These are phyloP conservation scores for Tenebrosternarchus preto DNA, from an alignment of 2,113 vertebrate species.

Conservation along the genomic window DNA sequence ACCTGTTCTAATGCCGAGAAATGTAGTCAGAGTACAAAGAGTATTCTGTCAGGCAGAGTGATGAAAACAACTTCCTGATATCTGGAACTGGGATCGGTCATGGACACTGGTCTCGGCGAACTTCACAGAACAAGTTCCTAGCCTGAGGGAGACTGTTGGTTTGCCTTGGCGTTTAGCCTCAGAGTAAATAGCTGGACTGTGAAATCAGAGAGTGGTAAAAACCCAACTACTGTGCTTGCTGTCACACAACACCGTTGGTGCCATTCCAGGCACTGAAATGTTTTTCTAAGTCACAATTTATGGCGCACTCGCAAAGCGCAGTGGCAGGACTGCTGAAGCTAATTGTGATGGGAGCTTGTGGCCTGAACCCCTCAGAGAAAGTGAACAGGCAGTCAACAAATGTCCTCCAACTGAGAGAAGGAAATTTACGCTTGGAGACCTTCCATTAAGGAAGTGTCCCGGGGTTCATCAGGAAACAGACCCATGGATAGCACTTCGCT, in stretches of 20 bases:
- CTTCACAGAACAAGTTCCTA: constrained; percentile 38
- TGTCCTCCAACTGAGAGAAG: constrained; percentile 11
- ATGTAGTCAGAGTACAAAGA: constrained; percentile 35
- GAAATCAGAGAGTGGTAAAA: constrained; percentile 48
- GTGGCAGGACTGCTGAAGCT: constrained; percentile 13
- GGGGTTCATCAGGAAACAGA: constrained; percentile 44
- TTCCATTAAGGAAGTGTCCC: constrained; percentile 43
- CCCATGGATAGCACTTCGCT: constrained; percentile 24
- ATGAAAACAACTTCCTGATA: constrained; percentile 46
- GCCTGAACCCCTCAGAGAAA: constrained; percentile 24
- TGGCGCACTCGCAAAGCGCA: constrained; percentile 16
- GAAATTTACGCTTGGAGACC: constrained; percentile 32
- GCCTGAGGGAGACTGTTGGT: constrained; percentile 9
- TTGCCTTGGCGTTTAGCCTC: constrained; percentile 33
- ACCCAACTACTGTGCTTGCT: constrained; percentile 11
- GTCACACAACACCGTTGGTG: constrained; percentile 29
- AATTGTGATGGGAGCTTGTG: constrained; percentile 29
- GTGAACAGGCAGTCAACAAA: constrained; percentile 30
- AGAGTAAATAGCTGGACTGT: constrained; percentile 39
- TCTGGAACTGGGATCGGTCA: constrained; percentile 20
- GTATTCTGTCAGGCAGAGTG: constrained; percentile 6
- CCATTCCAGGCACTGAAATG: constrained; percentile 17
- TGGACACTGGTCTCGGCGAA: constrained; percentile 35
- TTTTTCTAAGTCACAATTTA: constrained; percentile 48
- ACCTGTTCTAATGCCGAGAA: not conserved